Evolutionary conservation across 2,113 vertebrate genomes (phyloP).

Genomic region (Theropithecus gelada): DNA sequence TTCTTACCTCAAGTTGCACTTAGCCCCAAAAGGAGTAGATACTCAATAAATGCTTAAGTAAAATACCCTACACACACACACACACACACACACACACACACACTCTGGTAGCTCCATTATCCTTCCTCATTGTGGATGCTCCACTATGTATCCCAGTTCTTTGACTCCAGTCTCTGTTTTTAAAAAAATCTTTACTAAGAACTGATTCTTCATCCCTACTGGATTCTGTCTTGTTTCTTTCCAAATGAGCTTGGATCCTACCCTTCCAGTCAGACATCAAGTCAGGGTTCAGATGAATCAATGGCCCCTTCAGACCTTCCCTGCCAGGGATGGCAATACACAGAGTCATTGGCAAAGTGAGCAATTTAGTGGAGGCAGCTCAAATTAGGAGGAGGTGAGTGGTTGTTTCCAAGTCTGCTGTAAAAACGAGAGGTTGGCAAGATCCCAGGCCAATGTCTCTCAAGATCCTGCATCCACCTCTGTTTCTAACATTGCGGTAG

Average conservation of each 20-base stretch:
- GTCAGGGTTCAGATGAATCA: not conserved
- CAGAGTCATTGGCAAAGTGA: not conserved
- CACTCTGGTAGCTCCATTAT: not conserved
- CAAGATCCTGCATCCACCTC: not conserved
- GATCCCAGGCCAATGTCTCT: not conserved
- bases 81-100: not conserved
- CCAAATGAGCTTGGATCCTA: not conserved
- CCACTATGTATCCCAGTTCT: not conserved
- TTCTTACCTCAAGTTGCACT: not conserved
- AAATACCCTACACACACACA: not conserved
- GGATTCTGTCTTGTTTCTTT: not conserved
- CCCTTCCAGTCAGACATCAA: not conserved
- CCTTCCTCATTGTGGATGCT: not conserved
- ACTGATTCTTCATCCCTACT: not conserved
- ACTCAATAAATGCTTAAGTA: not conserved
- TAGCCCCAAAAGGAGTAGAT: not conserved
- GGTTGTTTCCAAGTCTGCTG: not conserved
- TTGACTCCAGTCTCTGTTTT: not conserved
- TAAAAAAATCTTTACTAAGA: not conserved
- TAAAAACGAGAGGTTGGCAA: not conserved
- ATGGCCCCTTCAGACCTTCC: not conserved
- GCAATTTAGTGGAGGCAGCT: not conserved
- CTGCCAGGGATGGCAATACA: not conserved
- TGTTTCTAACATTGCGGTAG: not conserved
- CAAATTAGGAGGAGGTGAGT: not conserved